Percentiles rank a stretch among this genome's conserved stretches.
Conservation (phyloP, 2,888 invertebrate genomes). For the Heliconius aoede region DNA sequence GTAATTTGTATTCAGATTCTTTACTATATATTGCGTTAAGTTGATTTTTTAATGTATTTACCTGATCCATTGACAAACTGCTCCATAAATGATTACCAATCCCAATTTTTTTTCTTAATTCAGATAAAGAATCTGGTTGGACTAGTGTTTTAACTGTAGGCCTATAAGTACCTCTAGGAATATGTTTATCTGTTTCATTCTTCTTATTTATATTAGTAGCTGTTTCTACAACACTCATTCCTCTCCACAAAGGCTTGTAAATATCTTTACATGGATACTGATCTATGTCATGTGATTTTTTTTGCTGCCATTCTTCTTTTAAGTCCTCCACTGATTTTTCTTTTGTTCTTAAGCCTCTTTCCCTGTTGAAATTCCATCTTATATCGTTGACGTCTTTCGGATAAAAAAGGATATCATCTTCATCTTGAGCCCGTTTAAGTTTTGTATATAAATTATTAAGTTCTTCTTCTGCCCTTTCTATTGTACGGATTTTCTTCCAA, state of each 20-base stretch:
- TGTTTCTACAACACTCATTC: slow-evolving; percentile 91
- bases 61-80: slow-evolving; percentile 92
- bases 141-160: slow-evolving; percentile 56
- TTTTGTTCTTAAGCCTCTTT: slow-evolving; percentile 90
- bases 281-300: slow-evolving; percentile 81
- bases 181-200: slow-evolving; percentile 66
- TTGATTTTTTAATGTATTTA: slow-evolving; percentile 90
- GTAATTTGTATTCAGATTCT: slow-evolving; percentile 75
- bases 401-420: slow-evolving; percentile 92
- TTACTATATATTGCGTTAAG: slow-evolving; percentile 91
- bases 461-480: slow-evolving; percentile 93
- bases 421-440: slow-evolving; percentile 90
- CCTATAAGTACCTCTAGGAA: slow-evolving; percentile 56
- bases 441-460: slow-evolving; percentile 89
- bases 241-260: slow-evolving; percentile 93
- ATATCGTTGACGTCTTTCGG: slow-evolving; percentile 89
- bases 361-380: slow-evolving; percentile 90
- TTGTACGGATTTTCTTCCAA: slow-evolving; percentile 91
- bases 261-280: slow-evolving; percentile 84
- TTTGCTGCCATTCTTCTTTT: slow-evolving; percentile 88
- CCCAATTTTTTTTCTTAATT: slow-evolving; percentile 79
- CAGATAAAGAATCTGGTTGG: slow-evolving; percentile 74
- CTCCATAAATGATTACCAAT: slow-evolving; percentile 91
- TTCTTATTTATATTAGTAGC: slow-evolving; percentile 88
- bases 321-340: slow-evolving; percentile 95